A percentile compares a stretch with the other conserved stretches of the same genome.
phyloP scores from a whole-genome alignment of 2,888 invertebrate species.

The Drosophila colorata region DNA sequence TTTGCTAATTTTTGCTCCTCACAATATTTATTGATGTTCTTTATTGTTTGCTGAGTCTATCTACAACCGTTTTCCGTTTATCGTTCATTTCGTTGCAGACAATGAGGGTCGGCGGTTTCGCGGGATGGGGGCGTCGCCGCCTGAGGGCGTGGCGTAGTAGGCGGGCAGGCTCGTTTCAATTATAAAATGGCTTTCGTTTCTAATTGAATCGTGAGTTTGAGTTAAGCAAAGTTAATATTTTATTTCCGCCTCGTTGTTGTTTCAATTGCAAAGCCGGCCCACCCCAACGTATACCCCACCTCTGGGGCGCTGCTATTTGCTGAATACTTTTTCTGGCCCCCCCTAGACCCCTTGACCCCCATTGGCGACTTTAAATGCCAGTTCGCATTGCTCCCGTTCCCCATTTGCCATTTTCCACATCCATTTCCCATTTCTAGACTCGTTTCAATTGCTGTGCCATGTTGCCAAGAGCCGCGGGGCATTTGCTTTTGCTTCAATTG shows the following conservation, averaged over 20 bases:
- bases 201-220: constrained; percentile 78
- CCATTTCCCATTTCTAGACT: constrained; percentile 50
- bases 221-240: constrained; percentile 74
- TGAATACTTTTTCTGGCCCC: constrained; percentile 33
- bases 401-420: constrained; percentile 14
- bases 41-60: constrained; percentile 43
- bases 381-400: constrained; percentile 23
- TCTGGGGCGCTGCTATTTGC: constrained; percentile 51
- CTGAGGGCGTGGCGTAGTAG: constrained; percentile 27
- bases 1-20: constrained; percentile 29
- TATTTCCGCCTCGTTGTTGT: constrained; percentile 66
- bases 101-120: constrained; percentile 17
- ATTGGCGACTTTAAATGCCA: constrained; percentile 53
- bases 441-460: constrained; percentile 43
- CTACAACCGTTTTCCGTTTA: constrained; percentile 26
- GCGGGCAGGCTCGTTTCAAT: constrained; percentile 67
- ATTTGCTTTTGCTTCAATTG: constrained; percentile 63
- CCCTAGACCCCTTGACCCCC: not conserved
- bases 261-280: constrained; percentile 42
- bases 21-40: constrained; percentile 66
- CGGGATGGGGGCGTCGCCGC: not conserved
- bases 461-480: constrained; percentile 62
- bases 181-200: constrained; percentile 82
- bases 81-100: constrained; percentile 15
- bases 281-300: constrained; percentile 6